Evolutionary conservation across 1,140 invertebrate genomes (phyloP).

Genomic region (Drosophila jambulina): DNA sequence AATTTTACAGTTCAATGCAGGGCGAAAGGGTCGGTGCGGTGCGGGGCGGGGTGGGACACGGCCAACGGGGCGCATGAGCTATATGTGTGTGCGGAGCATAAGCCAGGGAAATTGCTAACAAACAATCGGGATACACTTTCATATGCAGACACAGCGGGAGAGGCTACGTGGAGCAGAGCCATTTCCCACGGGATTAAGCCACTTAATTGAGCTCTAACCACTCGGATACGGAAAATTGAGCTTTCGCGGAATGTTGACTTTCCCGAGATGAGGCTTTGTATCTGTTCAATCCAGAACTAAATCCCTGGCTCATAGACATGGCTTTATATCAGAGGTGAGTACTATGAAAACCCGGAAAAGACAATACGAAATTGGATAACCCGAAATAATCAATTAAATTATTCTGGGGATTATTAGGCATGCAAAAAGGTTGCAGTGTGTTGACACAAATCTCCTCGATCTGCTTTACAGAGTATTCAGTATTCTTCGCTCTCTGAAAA

Average conservation of each 20-base stretch:
- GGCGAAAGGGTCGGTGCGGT: slow-evolving; percentile 28
- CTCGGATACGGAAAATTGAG: slow-evolving; percentile 17
- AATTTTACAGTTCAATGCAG: slow-evolving; percentile 80
- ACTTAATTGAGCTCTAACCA: slow-evolving; percentile 16
- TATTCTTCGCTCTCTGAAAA: background rate
- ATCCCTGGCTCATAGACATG: background rate
- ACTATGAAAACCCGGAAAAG: too few relatives aligned
- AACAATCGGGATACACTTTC: slow-evolving; percentile 61
- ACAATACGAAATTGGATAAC: too few relatives aligned
- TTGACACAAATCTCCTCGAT: background rate
- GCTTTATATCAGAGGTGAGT: background rate
- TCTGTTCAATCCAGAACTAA: background rate
- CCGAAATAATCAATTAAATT: too few relatives aligned
- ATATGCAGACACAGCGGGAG: slow-evolving; percentile 5
- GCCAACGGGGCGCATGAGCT: slow-evolving; percentile 10
- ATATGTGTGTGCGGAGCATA: slow-evolving; percentile 25
- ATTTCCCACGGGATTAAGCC: slow-evolving; percentile 26
- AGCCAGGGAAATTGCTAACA: slow-evolving; percentile 64
- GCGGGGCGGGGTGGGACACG: background rate
- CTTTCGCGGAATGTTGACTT: slow-evolving; percentile 8
- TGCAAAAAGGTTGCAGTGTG: too few relatives aligned
- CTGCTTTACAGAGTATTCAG: slow-evolving; percentile 9
- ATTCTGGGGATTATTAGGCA: too few relatives aligned
- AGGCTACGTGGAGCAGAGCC: slow-evolving; percentile 9
- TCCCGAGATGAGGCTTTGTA: background rate